Evolutionary conservation across 37 sponge, comb jelly and placozoan species (phyloP).

Genomic region (Corticium candelabrum): DNA sequence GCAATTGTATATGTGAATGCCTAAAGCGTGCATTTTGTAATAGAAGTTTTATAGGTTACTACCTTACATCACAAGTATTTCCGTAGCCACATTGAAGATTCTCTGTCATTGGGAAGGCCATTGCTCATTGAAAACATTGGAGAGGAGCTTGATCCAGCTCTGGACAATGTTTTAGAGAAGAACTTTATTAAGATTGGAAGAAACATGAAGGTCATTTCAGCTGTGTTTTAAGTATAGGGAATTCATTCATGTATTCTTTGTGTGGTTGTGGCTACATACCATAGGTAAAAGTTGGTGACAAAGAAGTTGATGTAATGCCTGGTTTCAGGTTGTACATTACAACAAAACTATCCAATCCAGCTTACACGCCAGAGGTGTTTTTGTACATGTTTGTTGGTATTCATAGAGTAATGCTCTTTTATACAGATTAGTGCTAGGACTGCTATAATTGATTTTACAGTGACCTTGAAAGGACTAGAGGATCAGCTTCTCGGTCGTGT

Average conservation of each 20-base stretch:
- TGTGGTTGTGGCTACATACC: too few relatives aligned
- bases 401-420: too few relatives aligned
- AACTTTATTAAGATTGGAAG: conserved; percentile 97
- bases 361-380: conserved; percentile 94
- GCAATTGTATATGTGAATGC: too few relatives aligned
- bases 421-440: conserved; percentile 96
- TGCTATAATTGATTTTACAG: conserved; percentile 96
- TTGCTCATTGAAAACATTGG: conserved; percentile 96
- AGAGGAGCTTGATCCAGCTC: conserved; percentile 96
- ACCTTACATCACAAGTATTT: conserved; percentile 97
- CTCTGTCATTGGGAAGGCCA: conserved; percentile 85
- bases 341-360: conserved; percentile 96
- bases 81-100: conserved; percentile 86
- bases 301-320: conserved; percentile 97
- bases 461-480: conserved; percentile 95
- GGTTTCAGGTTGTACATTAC: conserved; percentile 99
- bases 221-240: too few relatives aligned
- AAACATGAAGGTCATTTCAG: conserved; percentile 84
- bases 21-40: too few relatives aligned
- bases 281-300: conserved; percentile 99
- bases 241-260: too few relatives aligned
- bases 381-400: too few relatives aligned
- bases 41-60: conserved; percentile 27
- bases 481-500: conserved; percentile 97
- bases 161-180: conserved; percentile 98